Percentiles rank a stretch among this genome's conserved stretches.
phyloP scores from a whole-genome alignment of 64 coral and sea anemone species.

The Orbicella faveolata region DNA sequence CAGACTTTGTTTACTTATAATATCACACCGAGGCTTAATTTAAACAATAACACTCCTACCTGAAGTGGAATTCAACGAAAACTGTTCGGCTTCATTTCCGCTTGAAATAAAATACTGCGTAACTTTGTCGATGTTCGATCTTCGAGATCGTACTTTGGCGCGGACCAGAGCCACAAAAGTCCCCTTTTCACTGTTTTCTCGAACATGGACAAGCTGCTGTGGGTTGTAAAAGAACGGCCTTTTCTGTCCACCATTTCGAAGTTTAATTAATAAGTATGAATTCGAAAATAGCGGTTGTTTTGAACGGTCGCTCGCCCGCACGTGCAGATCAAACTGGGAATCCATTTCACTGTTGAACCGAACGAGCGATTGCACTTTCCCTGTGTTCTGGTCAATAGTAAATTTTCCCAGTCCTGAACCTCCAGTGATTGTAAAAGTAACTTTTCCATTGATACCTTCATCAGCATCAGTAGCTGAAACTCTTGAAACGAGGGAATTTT shows the following conservation, averaged over 20 bases:
- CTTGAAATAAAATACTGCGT: conserved; percentile 62
- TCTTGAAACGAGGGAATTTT: conserved; percentile 24
- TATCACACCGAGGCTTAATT: not conserved
- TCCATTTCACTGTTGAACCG: conserved; percentile 54
- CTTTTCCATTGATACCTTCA: conserved; percentile 46
- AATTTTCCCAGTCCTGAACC: conserved; percentile 83
- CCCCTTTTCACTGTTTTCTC: conserved; percentile 67
- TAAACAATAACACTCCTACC: conserved; percentile 27
- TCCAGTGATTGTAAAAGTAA: conserved; percentile 59
- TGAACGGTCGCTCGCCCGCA: conserved; percentile 73
- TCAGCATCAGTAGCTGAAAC: conserved; percentile 77
- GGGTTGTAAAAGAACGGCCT: conserved; percentile 62
- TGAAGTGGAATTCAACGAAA: conserved; percentile 44
- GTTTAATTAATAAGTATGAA: conserved; percentile 56
- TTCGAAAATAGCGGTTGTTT: conserved; percentile 55
- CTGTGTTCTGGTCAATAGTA: conserved; percentile 49
- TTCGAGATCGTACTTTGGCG: conserved; percentile 31
- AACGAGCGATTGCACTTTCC: conserved; percentile 53
- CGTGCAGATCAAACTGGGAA: conserved; percentile 65
- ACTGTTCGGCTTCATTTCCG: conserved; percentile 66
- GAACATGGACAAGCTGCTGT: conserved; percentile 41
- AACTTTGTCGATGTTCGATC: not conserved
- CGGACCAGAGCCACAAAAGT: conserved; percentile 76
- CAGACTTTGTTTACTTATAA: conserved; percentile 2
- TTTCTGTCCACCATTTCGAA: conserved; percentile 40